phyloP scores from a whole-genome alignment of 2,113 vertebrate species.

The Pomatorhinus ruficollis region DNA sequence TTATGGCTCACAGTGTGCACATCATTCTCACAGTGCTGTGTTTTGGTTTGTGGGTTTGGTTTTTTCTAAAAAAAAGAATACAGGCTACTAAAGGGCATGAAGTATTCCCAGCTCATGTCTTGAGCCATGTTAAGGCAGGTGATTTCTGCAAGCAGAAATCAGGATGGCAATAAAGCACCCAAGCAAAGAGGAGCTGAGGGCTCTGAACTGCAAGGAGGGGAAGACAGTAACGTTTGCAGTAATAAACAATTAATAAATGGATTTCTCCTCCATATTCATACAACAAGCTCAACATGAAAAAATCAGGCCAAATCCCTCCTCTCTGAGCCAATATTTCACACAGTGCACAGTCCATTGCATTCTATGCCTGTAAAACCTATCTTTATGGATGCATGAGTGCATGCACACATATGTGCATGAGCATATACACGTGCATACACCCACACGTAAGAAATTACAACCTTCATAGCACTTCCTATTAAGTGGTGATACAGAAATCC shows the following conservation, averaged over 20 bases:
- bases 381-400: neutral
- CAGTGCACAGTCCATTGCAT: neutral
- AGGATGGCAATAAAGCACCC: neutral
- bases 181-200: neutral
- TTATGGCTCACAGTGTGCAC: slow-evolving; percentile 45
- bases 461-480: neutral
- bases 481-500: neutral
- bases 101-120: neutral
- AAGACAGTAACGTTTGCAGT: neutral
- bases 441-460: neutral
- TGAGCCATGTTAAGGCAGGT: neutral
- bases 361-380: neutral
- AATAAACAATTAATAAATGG: neutral
- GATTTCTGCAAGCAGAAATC: neutral
- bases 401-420: neutral
- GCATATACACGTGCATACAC: neutral
- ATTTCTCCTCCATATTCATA: neutral
- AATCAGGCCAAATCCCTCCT: neutral
- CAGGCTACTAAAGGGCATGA: neutral
- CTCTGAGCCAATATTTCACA: neutral
- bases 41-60: neutral
- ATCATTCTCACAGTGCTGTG: neutral
- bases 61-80: neutral
- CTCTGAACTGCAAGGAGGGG: neutral
- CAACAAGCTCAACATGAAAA: neutral